Conservation (phyloP, 2,888 invertebrate species). For the Eurois occulta region DNA sequence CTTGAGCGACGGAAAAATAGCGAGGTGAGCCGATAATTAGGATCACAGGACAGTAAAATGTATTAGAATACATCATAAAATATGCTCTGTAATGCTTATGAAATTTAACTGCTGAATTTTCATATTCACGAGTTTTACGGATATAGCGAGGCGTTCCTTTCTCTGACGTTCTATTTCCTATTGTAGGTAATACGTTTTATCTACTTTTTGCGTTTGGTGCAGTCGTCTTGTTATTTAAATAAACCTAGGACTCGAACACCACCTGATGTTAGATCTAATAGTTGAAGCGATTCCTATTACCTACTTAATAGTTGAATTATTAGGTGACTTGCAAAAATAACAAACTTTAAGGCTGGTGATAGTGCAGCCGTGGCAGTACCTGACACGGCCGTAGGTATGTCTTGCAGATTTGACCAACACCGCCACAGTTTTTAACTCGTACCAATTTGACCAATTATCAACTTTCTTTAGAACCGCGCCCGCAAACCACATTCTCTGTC, state of each 20-base stretch:
- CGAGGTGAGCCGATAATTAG: conserved; percentile 68
- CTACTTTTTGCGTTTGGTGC: conserved; percentile 13
- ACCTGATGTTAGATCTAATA: conserved; percentile 57
- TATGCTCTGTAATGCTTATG: neutral
- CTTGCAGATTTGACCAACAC: neutral
- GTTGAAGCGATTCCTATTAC: neutral
- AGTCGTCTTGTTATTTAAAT: conserved; percentile 27
- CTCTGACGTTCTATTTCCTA: neutral
- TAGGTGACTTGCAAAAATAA: neutral
- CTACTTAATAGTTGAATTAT: neutral
- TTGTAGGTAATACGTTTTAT: neutral
- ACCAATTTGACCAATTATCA: neutral
- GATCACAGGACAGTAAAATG: neutral
- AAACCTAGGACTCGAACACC: conserved; percentile 56
- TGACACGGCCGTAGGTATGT: neutral
- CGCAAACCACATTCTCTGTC: neutral
- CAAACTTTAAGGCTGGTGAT: neutral
- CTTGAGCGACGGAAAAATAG: conserved; percentile 79
- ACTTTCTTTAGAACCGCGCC: neutral
- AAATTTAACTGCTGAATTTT: neutral
- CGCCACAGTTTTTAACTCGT: neutral
- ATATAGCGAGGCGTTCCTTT: neutral
- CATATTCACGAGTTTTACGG: neutral
- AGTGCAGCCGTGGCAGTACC: neutral
- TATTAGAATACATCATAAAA: neutral